Evolutionary conservation across 2,888 invertebrate genomes (phyloP).

Genomic region (Nomada lathburiana): DNA sequence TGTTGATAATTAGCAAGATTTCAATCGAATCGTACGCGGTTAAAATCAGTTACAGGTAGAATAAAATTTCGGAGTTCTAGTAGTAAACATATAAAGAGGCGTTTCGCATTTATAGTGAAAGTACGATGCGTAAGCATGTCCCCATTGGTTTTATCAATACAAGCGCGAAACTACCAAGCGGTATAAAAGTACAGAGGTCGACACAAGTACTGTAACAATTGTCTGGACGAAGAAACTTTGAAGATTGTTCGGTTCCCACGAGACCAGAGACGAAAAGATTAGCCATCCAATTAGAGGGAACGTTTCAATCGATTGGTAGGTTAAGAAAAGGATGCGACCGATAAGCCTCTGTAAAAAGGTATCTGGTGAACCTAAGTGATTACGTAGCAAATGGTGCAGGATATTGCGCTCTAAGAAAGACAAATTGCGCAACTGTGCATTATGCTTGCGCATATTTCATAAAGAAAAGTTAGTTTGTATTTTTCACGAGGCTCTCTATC

Average conservation of each 20-base stretch:
- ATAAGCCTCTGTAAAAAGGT: not conserved
- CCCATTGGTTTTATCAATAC: too few relatives aligned
- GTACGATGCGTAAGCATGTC: too few relatives aligned
- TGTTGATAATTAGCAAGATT: too few relatives aligned
- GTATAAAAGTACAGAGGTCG: too few relatives aligned
- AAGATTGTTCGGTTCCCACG: conserved; percentile 27
- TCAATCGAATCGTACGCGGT: too few relatives aligned
- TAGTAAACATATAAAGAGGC: too few relatives aligned
- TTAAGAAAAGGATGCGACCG: conserved; percentile 9
- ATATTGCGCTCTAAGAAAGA: not conserved
- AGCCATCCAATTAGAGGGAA: conserved; percentile 55
- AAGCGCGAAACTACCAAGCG: too few relatives aligned
- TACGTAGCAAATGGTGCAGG: not conserved
- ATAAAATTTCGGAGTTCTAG: too few relatives aligned
- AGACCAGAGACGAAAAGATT: not conserved
- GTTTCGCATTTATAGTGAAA: too few relatives aligned
- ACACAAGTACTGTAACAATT: conserved; percentile 18
- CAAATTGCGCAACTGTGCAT: not conserved
- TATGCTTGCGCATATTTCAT: not conserved
- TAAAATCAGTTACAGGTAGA: too few relatives aligned
- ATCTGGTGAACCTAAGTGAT: not conserved
- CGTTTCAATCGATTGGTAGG: conserved; percentile 47
- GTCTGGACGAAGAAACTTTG: conserved; percentile 46
- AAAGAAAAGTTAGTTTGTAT: too few relatives aligned
- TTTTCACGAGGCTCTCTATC: too few relatives aligned